Evolutionary conservation across 2,888 invertebrate genomes (phyloP), one percentile per base, ranked within the genome.

Genomic region (Salticus scenicus): DNA sequence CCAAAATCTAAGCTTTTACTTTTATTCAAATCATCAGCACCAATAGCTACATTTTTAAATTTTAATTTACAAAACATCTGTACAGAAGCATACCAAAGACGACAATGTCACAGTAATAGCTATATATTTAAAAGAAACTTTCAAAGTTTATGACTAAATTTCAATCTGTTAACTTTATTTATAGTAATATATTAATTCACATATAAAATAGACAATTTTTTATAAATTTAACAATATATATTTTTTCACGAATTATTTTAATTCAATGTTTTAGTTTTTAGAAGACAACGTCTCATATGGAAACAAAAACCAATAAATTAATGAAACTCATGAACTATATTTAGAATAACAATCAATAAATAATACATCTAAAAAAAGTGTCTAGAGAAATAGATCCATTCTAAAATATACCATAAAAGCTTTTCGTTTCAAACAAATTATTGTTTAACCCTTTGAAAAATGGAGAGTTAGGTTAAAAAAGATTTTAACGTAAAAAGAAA

Each of bases 71-170:
- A 83, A 77, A 83, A 77, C 71, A 83, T 83, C 77, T 83, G 76
- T 83, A 83, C 83, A 83, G 77, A 83, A 83, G 83, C 83, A 77
- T 77, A 83, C 83, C 83, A 83, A 77, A 76, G 57, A 81, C 74
- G 72, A 81, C 57, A 80, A 75, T 82, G 82, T 75, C 70, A 82
- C 63, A 82, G 67, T 75, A 81, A 80, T 74, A 80, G 73, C 57
- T 80, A 82, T 82, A 81, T 37, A 33, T 63, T 82, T 31, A 75
- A 82, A 82, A 82, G 75, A 77, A 77, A 73, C 37, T 77, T 71
- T 73, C 33, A 37, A 73, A 57, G 69, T 75, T 74, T 69, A 74
- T 66, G 28, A 82, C 47, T 74, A 57, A 57, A 57, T 24, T 57
- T 57, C 12, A 57, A 24, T 57, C 57, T 24, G 24, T 57, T 57